phyloP scores from a whole-genome alignment of 1,140 invertebrate species.

The Pollicipes pollicipes region DNA sequence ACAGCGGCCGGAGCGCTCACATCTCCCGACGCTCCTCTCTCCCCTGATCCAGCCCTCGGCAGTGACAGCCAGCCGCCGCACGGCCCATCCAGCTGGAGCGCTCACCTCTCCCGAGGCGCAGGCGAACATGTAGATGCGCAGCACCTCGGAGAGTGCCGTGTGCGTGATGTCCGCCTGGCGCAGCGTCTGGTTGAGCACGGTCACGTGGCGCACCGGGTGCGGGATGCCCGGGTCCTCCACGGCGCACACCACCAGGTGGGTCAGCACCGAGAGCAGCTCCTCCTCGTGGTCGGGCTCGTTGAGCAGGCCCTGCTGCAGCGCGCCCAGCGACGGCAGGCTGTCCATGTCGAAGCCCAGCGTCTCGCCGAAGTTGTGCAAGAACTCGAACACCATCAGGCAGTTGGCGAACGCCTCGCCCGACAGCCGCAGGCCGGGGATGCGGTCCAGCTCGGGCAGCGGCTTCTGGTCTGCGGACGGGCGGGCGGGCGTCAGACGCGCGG shows the following conservation, averaged over 20 bases:
- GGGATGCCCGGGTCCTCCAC: conserved; percentile 88
- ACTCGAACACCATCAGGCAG: conserved; percentile 83
- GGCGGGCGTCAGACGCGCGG: conserved; percentile 37
- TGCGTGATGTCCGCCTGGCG: conserved; percentile 81
- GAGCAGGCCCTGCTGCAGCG: conserved; percentile 64
- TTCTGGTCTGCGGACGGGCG: conserved; percentile 36
- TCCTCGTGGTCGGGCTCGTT: conserved; percentile 70
- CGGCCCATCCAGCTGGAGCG: too few species aligned
- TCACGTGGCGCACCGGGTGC: conserved; percentile 65
- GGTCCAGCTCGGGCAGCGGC: conserved; percentile 49
- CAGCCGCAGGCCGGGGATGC: conserved; percentile 62
- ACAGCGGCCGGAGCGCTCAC: too few species aligned
- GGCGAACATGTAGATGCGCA: conserved; percentile 72
- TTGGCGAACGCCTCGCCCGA: conserved; percentile 76
- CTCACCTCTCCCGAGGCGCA: conserved; percentile 69
- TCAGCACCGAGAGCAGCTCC: conserved; percentile 68
- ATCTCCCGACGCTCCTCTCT: too few species aligned
- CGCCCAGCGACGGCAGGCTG: conserved; percentile 62
- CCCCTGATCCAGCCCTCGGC: too few species aligned
- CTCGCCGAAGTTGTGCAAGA: conserved; percentile 85
- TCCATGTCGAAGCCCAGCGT: conserved; percentile 83
- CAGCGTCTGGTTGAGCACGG: conserved; percentile 70
- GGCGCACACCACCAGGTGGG: conserved; percentile 73
- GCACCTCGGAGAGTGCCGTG: conserved; percentile 73
- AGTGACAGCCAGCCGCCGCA: too few species aligned